These are phyloP conservation scores for Rhingia campestris DNA, from an alignment of 2,888 invertebrate genomes.

Conservation along the genomic window DNA sequence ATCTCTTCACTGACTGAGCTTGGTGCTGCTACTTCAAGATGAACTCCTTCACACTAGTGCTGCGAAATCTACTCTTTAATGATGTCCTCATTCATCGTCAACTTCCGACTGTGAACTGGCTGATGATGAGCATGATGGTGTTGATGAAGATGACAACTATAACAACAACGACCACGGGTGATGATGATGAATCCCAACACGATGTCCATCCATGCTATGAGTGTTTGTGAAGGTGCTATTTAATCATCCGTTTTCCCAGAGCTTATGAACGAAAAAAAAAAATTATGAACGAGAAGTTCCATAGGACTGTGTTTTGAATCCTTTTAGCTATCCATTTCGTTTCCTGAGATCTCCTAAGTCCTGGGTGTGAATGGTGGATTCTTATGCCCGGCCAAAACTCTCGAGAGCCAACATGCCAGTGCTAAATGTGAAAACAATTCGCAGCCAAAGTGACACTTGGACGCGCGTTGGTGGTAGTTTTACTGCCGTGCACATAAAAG, in stretches of 20 bases:
- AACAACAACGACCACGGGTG: constrained; percentile 20
- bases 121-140: constrained; percentile 27
- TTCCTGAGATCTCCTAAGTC: constrained; percentile 42
- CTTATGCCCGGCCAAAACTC: constrained; percentile 39
- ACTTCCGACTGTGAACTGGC: constrained; percentile 62
- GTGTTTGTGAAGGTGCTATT: constrained; percentile 64
- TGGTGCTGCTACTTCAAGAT: constrained; percentile 56
- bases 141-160: not conserved
- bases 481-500: constrained; percentile 40
- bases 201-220: constrained; percentile 56
- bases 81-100: constrained; percentile 66
- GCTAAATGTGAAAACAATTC: constrained; percentile 64
- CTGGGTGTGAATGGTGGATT: constrained; percentile 14
- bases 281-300: constrained; percentile 27
- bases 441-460: constrained; percentile 52
- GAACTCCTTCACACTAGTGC: constrained; percentile 59
- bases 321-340: constrained; percentile 31
- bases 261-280: constrained; percentile 8
- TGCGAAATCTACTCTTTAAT: constrained; percentile 65
- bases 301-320: constrained; percentile 25
- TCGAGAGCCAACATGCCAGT: constrained; percentile 28
- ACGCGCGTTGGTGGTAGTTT: constrained; percentile 5
- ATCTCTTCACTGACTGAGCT: constrained; percentile 39
- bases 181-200: constrained; percentile 53
- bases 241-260: constrained; percentile 50